Base-by-base conservation (phyloP, 2,113 vertebrate genomes). In the Pholis gunnellus region DNA sequence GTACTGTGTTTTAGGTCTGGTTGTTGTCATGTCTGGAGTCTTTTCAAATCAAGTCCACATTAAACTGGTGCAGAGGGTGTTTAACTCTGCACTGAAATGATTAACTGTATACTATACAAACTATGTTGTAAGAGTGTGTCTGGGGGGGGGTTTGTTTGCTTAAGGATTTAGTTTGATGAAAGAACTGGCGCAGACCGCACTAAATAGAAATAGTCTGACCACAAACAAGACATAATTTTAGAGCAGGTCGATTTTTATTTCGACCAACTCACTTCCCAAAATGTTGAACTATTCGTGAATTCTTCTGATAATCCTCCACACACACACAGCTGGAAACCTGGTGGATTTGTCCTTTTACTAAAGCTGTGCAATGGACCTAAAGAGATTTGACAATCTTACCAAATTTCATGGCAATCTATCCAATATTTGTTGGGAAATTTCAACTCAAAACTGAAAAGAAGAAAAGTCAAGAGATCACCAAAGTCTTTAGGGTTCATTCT, bases 51-150 rank as follows among this genome's bases (percentile, higher is more conserved):
- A 65, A 44, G 76, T 38, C 68, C 75, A 70, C 60, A 18, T 78
- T 81, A 77, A 86, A 83, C 44, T 46, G 44, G 44, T 46, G 44
- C 44, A 46, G 44, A 46, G 6, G 54, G 67, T 11, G 50, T 83
- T 61, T 81, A 81, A 89, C 85, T 66, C 9, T 40, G 18, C 4
- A 5, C 29, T 71, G 78, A 67, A 89, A 92, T 92, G 0, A 92
- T 90, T 89, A 89, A 92, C 91, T 85, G 46, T 17, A 50, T 6
- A 18, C 17, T 20, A 6, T 7, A 50, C 48, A 50, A 50, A 9
- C 11, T 11, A 46, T 46, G 17, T 18, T 50, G 48, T 20, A 15
- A 17, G 48, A 17, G 48, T 50, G 48, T 50, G 48, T 17, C 3
- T 50, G 46, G 17, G 81, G n/a, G n/a, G 60, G 67, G 5, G 29